Percentiles rank a stretch among this genome's conserved stretches.
Evolutionary conservation across 2,888 invertebrate genomes (phyloP).

Genomic region (Sussaba pulchella): DNA sequence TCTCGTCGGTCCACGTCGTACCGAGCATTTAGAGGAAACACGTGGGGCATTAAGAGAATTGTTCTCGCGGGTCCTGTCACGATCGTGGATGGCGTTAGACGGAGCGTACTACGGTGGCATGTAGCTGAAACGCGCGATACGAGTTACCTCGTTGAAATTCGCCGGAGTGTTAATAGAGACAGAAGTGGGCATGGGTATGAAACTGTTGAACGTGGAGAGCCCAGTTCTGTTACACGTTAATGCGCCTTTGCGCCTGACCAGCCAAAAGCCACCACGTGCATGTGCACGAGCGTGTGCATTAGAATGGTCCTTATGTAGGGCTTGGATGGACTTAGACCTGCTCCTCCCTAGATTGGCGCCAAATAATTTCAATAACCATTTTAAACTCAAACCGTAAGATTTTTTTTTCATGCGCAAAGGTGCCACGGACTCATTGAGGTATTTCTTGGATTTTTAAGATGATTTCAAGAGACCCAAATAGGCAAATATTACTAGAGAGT

Average conservation of each 20-base stretch:
- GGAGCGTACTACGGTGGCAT: conserved; percentile 24
- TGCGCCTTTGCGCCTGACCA: conserved; percentile 64
- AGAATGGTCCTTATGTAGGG: too few relatives aligned
- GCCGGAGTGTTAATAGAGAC: conserved; percentile 64
- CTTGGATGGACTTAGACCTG: too few relatives aligned
- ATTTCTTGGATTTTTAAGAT: too few relatives aligned
- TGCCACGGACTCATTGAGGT: too few relatives aligned
- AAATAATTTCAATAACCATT: too few relatives aligned
- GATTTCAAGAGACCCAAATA: too few relatives aligned
- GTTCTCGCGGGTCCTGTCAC: conserved; percentile 56
- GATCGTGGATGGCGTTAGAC: conserved; percentile 48
- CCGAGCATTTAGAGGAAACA: conserved; percentile 44
- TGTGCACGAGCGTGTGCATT: too few relatives aligned
- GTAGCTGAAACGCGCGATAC: conserved; percentile 57
- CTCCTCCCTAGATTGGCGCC: too few relatives aligned
- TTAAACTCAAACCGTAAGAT: too few relatives aligned
- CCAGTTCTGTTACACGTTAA: conserved; percentile 64
- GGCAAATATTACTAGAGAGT: too few relatives aligned
- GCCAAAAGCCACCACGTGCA: conserved; percentile 37
- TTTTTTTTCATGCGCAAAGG: too few relatives aligned
- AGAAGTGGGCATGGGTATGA: conserved; percentile 42
- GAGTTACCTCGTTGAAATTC: conserved; percentile 61
- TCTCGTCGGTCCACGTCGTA: neutral
- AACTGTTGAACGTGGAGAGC: conserved; percentile 49
- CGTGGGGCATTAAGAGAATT: conserved; percentile 67